Conservation (phyloP, 2,888 invertebrate species). For the Cepaea hortensis region DNA sequence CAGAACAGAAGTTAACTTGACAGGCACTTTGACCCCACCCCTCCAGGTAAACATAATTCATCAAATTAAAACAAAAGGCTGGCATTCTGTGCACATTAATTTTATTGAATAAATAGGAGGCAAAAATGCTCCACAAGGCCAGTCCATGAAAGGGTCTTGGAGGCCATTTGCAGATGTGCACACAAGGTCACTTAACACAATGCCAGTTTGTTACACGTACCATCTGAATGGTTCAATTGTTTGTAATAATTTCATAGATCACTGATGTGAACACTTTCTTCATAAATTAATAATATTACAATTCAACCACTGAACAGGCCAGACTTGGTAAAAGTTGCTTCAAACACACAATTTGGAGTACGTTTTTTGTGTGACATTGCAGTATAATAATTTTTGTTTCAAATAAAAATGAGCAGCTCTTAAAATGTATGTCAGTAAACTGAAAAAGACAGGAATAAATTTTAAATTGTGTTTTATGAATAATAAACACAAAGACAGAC, state of each 20-base stretch:
- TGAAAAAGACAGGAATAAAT: not conserved
- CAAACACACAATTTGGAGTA: too few species aligned
- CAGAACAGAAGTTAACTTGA: too few species aligned
- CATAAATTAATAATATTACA: slow-evolving; percentile 27
- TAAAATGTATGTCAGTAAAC: not conserved
- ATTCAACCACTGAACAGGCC: slow-evolving; percentile 29
- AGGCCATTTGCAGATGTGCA: not conserved
- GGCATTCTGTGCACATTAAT: slow-evolving; percentile 24
- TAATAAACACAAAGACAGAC: too few species aligned
- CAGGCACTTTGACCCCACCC: too few species aligned
- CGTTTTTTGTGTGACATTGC: slow-evolving; percentile 24
- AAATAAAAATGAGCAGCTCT: too few species aligned
- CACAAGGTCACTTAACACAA: not conserved
- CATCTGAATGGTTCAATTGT: not conserved
- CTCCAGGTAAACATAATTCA: too few species aligned
- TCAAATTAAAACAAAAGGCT: not conserved
- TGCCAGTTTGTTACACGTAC: slow-evolving; percentile 31
- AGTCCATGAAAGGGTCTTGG: not conserved
- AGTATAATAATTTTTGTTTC: not conserved
- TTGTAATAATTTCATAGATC: not conserved
- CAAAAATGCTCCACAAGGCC: slow-evolving; percentile 33
- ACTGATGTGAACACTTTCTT: not conserved
- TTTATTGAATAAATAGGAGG: slow-evolving; percentile 38
- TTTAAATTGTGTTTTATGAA: not conserved
- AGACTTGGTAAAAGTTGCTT: slow-evolving; percentile 2